Base-by-base conservation (phyloP, 2,888 invertebrate genomes). In the Luperina testacea region DNA sequence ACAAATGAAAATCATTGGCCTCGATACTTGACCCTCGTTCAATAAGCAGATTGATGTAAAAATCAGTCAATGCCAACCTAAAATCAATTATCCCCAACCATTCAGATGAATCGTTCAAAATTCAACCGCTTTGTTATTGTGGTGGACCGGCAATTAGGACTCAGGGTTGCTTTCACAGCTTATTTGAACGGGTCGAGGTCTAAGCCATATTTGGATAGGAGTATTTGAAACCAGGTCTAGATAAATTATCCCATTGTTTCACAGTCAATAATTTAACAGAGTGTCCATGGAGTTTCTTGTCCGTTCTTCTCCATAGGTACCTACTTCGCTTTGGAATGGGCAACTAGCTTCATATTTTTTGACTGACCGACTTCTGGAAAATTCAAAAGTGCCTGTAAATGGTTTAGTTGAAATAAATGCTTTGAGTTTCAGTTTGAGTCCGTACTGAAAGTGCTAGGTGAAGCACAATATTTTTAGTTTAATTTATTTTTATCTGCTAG, bases 61-160 rank as follows among this genome's bases (percentile, higher is more conserved):
- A 42, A 75, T 24, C 3, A 15, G 6, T 51, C 0, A 75, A 27
- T 8, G 8, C 17, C 32, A 48, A 38, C 1, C 38, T 0, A n/a
- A 53, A 53, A 45, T 53, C 3, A 17, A 24, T 20, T 3, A 42
- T 1, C 0, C 51, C 27, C 2, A 53, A 63, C 17, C 13, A 57
- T 57, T 61, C 24, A 53, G 3, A 15, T 48, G 20, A 3, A 48
- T 38, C 27, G 27, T 81, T 57, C 15, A 57, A 68, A 63, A 80
- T 80, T 80, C 48, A 38, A 68, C 27, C 53, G 11, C 61, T 2
- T 32, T 81, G n/a, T 69, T 68, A 79, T 20, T 59, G 48, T 63
- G 73, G 68, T 38, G 2, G 32, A 45, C 74, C 38, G 61, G 42
- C 61, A 69, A 57, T 72, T 61, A 63, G 24, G 11, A 45, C 20